A percentile compares a stretch with the other conserved stretches of the same genome.
Evolutionary conservation across 2,888 invertebrate genomes (phyloP).

Genomic region (Eristalis pertinax): DNA sequence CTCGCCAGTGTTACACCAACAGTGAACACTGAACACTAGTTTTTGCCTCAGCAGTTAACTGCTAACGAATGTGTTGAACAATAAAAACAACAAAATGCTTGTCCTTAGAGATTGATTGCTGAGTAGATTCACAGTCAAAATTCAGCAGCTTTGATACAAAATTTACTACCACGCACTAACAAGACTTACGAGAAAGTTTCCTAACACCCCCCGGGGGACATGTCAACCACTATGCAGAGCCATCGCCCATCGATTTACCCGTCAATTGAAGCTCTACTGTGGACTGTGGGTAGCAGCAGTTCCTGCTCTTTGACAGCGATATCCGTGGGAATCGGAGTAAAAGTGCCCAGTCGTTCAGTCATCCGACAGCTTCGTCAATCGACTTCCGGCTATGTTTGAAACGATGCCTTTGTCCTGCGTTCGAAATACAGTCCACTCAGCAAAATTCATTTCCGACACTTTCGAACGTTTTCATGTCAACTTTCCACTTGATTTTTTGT

Average conservation of each 20-base stretch:
- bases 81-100: constrained; percentile 18
- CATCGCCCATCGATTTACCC: constrained; percentile 18
- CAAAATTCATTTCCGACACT: constrained; percentile 40
- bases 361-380: constrained; percentile 39
- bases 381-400: constrained; percentile 48
- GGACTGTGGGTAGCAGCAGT: constrained; percentile 18
- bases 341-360: constrained; percentile 20
- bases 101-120: constrained; percentile 33
- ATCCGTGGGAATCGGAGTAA: constrained; percentile 34
- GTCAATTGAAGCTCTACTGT: constrained; percentile 34
- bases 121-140: constrained; percentile 25
- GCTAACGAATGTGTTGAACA: constrained; percentile 12
- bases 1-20: constrained; percentile 1
- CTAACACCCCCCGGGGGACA: constrained; percentile 25
- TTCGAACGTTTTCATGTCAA: constrained; percentile 34
- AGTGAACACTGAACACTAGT: neutral
- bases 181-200: constrained; percentile 1
- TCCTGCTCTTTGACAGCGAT: constrained; percentile 38
- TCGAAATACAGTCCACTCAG: constrained; percentile 5
- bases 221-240: constrained; percentile 41
- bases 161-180: neutral
- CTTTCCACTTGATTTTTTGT: neutral
- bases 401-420: constrained; percentile 13
- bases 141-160: constrained; percentile 3
- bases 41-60: neutral